Evolutionary conservation across 2,113 vertebrate genomes (phyloP).

Genomic region (Phrynosoma blainvillii): DNA sequence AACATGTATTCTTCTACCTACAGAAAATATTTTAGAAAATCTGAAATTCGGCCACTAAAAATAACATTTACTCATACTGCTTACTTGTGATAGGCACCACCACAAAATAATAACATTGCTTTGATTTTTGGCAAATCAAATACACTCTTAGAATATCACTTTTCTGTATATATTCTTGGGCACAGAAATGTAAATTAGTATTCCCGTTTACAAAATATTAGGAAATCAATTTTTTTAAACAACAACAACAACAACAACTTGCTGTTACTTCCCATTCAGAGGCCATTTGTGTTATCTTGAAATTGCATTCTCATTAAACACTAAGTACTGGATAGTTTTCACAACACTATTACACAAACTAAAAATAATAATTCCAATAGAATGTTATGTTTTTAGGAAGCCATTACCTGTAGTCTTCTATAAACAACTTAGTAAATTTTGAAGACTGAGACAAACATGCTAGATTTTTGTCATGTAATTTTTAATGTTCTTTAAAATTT

Average conservation of each 20-base stretch:
- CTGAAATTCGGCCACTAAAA: not conserved
- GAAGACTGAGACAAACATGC: too few relatives aligned
- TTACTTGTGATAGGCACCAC: not conserved
- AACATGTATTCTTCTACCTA: slow-evolving; percentile 77
- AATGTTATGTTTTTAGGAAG: too few relatives aligned
- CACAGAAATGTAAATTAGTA: not conserved
- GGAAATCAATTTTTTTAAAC: not conserved
- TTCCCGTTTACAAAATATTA: not conserved
- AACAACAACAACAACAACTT: too few relatives aligned
- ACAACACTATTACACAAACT: not conserved
- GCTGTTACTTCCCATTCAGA: not conserved
- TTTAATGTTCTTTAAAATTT: not conserved
- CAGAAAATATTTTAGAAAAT: not conserved
- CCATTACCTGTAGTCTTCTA: not conserved
- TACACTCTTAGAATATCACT: not conserved
- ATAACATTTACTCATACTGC: not conserved
- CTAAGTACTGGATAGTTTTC: not conserved
- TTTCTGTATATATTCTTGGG: not conserved
- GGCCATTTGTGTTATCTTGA: not conserved
- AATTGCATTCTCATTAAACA: not conserved
- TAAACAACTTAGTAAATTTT: too few relatives aligned
- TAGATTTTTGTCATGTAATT: too few relatives aligned
- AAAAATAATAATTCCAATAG: not conserved
- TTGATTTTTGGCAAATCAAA: not conserved
- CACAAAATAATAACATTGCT: not conserved